A percentile compares a stretch with the other conserved stretches of the same genome.
phyloP scores from a whole-genome alignment of 2,113 vertebrate genomes.

The Cochlearius cochlearius region DNA sequence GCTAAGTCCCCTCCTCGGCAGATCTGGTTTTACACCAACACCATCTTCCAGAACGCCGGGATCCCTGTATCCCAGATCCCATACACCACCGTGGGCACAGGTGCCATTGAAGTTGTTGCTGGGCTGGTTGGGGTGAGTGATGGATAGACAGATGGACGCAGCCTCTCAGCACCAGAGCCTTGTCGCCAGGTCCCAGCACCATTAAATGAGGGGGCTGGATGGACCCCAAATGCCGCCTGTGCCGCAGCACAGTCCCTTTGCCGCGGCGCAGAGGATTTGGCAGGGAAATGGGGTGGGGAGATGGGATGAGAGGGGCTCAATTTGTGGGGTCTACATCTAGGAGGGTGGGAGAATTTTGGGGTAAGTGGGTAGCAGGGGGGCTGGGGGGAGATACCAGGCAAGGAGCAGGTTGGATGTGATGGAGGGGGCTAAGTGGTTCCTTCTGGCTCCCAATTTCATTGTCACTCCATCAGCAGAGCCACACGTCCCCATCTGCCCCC shows the following conservation, averaged over 20 bases:
- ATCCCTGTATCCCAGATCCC: slow-evolving; percentile 79
- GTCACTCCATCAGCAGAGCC: not conserved
- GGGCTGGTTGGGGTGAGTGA: slow-evolving; percentile 84
- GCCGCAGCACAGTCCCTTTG: not conserved
- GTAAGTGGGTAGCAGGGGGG: not conserved
- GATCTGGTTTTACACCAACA: slow-evolving; percentile 95
- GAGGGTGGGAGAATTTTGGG: not conserved
- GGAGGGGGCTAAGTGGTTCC: not conserved
- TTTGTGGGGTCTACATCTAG: not conserved
- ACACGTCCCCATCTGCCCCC: not conserved
- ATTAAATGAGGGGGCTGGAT: not conserved
- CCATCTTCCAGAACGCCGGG: slow-evolving; percentile 83
- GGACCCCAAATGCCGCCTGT: not conserved
- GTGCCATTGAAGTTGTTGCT: slow-evolving; percentile 82
- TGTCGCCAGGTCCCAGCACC: not conserved
- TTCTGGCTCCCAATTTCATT: not conserved
- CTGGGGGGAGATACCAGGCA: not conserved
- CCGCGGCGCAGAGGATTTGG: not conserved
- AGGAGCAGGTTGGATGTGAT: not conserved
- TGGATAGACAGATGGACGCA: rapidly evolving
- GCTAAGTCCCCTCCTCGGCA: not conserved
- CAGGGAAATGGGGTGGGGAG: not conserved
- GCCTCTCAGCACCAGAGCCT: not conserved
- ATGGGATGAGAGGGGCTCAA: not conserved
- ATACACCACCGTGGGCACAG: slow-evolving; percentile 86